These are phyloP conservation scores for Glaucidium brasilianum DNA, from an alignment of 2,113 vertebrate genomes.

Conservation along the genomic window DNA sequence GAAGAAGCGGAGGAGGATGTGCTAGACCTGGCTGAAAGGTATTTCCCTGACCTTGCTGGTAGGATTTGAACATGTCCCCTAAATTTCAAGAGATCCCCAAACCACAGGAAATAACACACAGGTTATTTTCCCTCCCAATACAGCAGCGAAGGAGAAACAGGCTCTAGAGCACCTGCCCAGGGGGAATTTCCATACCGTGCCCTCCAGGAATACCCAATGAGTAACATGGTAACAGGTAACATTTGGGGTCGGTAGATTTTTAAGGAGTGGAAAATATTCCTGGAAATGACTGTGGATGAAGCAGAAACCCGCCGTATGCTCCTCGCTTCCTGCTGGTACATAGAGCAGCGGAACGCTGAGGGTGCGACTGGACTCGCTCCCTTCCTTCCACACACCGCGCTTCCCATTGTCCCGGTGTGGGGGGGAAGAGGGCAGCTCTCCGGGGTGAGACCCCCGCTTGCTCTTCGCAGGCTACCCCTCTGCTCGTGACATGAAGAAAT, in stretches of 20 bases:
- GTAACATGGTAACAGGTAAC: slow-evolving; percentile 69
- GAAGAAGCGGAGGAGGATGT: not conserved
- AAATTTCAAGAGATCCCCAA: not conserved
- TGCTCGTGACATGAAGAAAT: slow-evolving; percentile 72
- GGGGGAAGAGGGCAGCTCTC: too few relatives aligned
- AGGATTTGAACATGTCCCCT: rapidly evolving
- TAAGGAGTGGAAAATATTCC: not conserved
- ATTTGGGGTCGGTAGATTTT: rapidly evolving
- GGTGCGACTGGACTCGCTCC: rapidly evolving
- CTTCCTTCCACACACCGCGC: rapidly evolving
- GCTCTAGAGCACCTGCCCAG: not conserved
- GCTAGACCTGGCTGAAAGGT: slow-evolving; percentile 48
- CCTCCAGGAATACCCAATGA: slow-evolving; percentile 39
- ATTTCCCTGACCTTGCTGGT: not conserved
- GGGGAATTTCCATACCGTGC: not conserved
- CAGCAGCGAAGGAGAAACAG: not conserved
- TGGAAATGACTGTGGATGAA: rapidly evolving
- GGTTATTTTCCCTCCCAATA: rapidly evolving
- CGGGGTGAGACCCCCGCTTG: rapidly evolving
- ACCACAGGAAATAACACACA: rapidly evolving
- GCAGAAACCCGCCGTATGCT: rapidly evolving
- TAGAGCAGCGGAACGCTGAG: rapidly evolving
- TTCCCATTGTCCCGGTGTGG: rapidly evolving
- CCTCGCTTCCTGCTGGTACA: rapidly evolving
- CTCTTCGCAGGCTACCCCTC: slow-evolving; percentile 65